Conservation (phyloP, 2,113 vertebrate genomes). For the Macheiramphus alcinus region DNA sequence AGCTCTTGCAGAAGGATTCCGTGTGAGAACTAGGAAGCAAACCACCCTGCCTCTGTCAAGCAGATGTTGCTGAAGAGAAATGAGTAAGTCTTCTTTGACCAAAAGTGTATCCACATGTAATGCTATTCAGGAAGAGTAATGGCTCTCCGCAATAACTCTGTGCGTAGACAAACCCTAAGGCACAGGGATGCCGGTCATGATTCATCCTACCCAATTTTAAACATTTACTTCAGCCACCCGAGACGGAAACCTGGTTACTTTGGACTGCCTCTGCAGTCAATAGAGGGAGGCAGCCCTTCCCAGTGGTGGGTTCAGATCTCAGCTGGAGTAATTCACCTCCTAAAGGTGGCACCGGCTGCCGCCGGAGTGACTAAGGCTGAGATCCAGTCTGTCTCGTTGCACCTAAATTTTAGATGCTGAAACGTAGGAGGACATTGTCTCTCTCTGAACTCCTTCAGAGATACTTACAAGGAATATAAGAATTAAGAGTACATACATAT, state of each 20-base stretch:
- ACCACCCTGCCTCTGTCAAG: background rate
- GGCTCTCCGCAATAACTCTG: background rate
- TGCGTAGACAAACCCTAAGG: background rate
- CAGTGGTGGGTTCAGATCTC: background rate
- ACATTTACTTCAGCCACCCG: background rate
- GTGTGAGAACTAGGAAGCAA: background rate
- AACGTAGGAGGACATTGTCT: background rate
- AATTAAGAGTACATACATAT: background rate
- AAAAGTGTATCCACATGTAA: background rate
- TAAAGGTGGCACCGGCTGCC: background rate
- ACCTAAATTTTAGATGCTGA: background rate
- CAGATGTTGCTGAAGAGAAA: background rate
- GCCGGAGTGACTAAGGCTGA: background rate
- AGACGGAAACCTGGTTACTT: background rate
- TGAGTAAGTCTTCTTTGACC: background rate
- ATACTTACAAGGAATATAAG: background rate
- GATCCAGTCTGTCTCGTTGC: background rate
- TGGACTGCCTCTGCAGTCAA: background rate
- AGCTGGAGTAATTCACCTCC: background rate
- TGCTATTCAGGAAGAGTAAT: background rate
- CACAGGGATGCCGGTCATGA: background rate
- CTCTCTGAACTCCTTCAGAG: background rate
- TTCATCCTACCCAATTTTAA: background rate
- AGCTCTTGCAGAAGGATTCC: background rate
- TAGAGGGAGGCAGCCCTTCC: background rate